These are phyloP conservation scores for Bradynema listronoti DNA, from an alignment of 1,140 invertebrate species.

Conservation along the genomic window DNA sequence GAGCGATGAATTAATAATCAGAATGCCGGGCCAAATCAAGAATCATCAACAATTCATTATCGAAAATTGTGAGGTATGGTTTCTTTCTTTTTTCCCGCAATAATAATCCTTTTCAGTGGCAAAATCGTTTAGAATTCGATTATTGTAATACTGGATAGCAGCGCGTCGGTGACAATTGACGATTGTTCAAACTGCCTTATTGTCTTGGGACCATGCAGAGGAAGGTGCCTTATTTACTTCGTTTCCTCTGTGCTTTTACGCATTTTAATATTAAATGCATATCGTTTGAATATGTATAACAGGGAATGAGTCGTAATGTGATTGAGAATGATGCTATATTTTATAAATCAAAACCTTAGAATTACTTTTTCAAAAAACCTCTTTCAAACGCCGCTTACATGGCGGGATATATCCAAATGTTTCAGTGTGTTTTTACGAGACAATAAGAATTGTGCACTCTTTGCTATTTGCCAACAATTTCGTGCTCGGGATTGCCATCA, in stretches of 20 bases:
- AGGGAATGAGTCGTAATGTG: no score
- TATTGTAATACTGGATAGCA: constrained; percentile 22
- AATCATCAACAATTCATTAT: constrained; percentile 33
- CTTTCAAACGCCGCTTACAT: no score
- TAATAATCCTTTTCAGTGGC: neutral
- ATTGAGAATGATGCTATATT: no score
- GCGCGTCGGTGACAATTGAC: constrained; percentile 21
- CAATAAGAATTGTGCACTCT: constrained; percentile 17
- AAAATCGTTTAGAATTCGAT: constrained; percentile 21
- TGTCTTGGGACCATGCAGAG: constrained; percentile 28
- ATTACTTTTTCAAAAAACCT: no score
- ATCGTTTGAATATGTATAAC: no score
- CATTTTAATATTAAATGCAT: no score
- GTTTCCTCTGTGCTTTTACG: no score
- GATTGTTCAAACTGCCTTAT: constrained; percentile 27
- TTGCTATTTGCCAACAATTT: constrained; percentile 26
- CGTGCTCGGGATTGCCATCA: constrained; percentile 21
- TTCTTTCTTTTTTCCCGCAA: neutral
- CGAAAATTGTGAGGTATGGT: constrained; percentile 20
- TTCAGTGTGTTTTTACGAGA: constrained; percentile 28
- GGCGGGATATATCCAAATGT: no score
- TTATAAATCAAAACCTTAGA: no score
- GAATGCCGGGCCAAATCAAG: constrained; percentile 26
- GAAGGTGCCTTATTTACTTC: constrained; percentile 10
- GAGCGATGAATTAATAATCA: constrained; percentile 22